Conservation (phyloP, 2,113 vertebrate species). For the Pelobates fuscus region DNA sequence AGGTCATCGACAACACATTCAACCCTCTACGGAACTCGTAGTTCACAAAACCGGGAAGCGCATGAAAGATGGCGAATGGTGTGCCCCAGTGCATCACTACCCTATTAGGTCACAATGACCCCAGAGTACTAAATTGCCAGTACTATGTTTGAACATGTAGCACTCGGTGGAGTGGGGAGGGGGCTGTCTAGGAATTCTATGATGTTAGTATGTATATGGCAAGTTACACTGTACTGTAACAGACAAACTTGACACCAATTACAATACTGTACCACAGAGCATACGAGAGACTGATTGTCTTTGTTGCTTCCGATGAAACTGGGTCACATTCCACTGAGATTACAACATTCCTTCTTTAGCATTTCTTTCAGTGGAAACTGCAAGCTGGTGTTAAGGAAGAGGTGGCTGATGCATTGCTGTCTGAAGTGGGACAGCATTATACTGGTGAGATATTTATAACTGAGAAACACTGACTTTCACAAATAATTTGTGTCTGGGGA, state of each 20-base stretch:
- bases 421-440: constrained; percentile 28
- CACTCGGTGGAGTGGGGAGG: too few relatives aligned
- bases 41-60: too few relatives aligned
- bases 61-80: too few relatives aligned
- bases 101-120: too few relatives aligned
- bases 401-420: constrained; percentile 19
- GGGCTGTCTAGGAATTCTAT: too few relatives aligned
- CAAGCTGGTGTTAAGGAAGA: constrained; percentile 11
- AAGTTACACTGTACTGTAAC: constrained; percentile 14
- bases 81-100: too few relatives aligned
- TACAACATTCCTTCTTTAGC: constrained; percentile 28
- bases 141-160: too few relatives aligned
- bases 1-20: too few relatives aligned
- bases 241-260: constrained; percentile 23
- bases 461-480: background rate
- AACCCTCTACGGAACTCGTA: too few relatives aligned
- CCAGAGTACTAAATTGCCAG: too few relatives aligned
- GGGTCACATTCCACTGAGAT: constrained; percentile 35
- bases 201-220: too few relatives aligned
- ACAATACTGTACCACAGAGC: constrained; percentile 22
- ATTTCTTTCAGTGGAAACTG: constrained; percentile 13
- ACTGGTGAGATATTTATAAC: constrained; percentile 6
- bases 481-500: constrained; percentile 24
- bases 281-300: constrained; percentile 19
- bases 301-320: constrained; percentile 26